Evolutionary conservation across 2,113 vertebrate species (phyloP).

Genomic region (Panurus biarmicus): DNA sequence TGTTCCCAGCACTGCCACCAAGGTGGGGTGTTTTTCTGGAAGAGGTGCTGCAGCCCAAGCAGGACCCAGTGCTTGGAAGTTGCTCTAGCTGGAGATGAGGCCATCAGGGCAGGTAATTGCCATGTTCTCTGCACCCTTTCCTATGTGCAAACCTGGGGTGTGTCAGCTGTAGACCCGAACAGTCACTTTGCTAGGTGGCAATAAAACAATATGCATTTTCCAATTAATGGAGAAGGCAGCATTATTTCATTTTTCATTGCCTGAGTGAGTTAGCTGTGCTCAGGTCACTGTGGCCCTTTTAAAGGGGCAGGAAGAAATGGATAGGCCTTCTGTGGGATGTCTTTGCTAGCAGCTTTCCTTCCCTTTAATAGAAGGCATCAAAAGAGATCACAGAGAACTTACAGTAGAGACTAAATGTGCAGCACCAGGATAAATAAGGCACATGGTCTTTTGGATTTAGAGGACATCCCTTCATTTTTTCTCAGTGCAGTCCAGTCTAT

Average conservation of each 20-base stretch:
- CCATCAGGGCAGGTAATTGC: background rate
- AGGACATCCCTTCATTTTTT: background rate
- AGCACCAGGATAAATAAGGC: background rate
- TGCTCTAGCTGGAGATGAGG: background rate
- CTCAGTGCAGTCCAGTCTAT: background rate
- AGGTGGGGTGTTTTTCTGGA: background rate
- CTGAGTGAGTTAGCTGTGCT: background rate
- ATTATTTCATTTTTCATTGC: background rate
- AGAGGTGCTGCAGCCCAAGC: background rate
- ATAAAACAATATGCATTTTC: slow-evolving; percentile 1
- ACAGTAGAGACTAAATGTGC: background rate
- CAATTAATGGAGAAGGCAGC: background rate
- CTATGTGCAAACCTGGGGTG: background rate
- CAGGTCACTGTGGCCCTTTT: background rate
- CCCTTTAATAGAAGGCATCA: background rate
- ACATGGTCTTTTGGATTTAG: background rate
- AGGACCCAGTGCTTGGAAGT: background rate
- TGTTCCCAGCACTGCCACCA: background rate
- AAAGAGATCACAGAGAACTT: background rate
- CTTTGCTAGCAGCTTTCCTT: background rate
- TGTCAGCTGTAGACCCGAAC: background rate
- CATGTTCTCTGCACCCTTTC: background rate
- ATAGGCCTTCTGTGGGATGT: background rate
- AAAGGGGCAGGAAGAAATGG: background rate
- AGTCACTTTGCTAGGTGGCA: background rate